These are phyloP conservation scores for Crambe crambe DNA, from an alignment of 37 sponge, comb jelly and placozoan genomes.

Conservation along the genomic window DNA sequence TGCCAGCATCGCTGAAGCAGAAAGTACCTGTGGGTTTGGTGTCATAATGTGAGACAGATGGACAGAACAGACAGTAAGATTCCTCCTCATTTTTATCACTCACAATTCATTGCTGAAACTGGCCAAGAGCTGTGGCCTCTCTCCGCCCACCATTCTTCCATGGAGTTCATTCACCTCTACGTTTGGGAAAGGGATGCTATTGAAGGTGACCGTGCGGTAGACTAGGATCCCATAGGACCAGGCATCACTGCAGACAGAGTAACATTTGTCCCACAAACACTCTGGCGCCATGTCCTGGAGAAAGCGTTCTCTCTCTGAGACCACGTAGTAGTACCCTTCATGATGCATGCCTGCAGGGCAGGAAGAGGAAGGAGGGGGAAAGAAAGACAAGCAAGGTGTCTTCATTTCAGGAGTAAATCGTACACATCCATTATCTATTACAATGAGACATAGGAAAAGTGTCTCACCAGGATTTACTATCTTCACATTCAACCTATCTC, in stretches of 20 bases:
- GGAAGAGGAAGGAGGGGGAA: not conserved
- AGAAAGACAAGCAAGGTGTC: too few relatives aligned
- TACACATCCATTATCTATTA: not conserved
- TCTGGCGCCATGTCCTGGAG: constrained; percentile 82
- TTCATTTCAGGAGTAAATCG: not conserved
- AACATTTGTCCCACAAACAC: constrained; percentile 51
- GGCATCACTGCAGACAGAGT: constrained; percentile 75
- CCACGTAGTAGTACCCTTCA: constrained; percentile 75
- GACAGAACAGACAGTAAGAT: not conserved
- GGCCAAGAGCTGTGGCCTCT: constrained; percentile 34
- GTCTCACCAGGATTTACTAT: constrained; percentile 62
- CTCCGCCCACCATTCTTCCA: constrained; percentile 13
- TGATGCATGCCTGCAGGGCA: constrained; percentile 32
- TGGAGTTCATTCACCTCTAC: constrained; percentile 13
- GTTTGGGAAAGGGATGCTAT: constrained; percentile 36
- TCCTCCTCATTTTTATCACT: not conserved
- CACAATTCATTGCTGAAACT: constrained; percentile 66
- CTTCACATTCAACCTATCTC: constrained; percentile 53
- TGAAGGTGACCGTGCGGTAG: constrained; percentile 63
- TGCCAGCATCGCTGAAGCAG: constrained; percentile 80
- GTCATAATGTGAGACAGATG: not conserved
- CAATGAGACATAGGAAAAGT: too few relatives aligned
- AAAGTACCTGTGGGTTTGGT: constrained; percentile 43
- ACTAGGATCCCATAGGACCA: constrained; percentile 80
- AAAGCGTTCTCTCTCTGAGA: constrained; percentile 61